Evolutionary conservation across 2,113 vertebrate genomes (phyloP).

Genomic region (Otus sunia): DNA sequence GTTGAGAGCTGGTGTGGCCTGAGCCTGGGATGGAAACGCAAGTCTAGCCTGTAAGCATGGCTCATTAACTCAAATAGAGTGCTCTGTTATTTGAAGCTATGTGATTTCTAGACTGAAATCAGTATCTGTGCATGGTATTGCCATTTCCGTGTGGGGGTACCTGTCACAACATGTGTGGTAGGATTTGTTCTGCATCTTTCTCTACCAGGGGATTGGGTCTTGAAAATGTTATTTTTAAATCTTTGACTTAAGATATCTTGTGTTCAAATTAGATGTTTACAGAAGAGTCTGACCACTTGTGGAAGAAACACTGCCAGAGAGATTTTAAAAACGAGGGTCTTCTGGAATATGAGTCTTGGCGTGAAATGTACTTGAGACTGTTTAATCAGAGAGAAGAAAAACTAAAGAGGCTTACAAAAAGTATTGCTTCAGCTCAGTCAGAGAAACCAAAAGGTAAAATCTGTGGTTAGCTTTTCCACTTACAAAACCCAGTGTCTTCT

Average conservation of each 20-base stretch:
- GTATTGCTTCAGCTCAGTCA: conserved; percentile 81
- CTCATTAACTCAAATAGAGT: background rate
- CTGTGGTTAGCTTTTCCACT: background rate
- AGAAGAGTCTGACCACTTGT: conserved; percentile 80
- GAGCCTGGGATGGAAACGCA: background rate
- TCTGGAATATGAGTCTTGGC: conserved; percentile 85
- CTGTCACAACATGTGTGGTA: background rate
- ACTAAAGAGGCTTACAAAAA: conserved; percentile 81
- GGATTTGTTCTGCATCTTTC: background rate
- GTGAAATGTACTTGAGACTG: conserved; percentile 84
- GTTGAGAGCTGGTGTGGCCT: background rate
- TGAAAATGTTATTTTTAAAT: background rate
- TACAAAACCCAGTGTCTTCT: background rate
- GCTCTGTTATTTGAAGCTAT: background rate
- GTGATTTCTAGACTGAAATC: background rate
- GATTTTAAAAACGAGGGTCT: conserved; percentile 80
- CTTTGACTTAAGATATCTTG: background rate
- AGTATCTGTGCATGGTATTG: background rate
- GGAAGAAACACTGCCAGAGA: conserved; percentile 84
- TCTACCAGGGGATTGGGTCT: background rate
- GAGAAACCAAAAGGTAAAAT: conserved; percentile 83
- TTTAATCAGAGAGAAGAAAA: conserved; percentile 83
- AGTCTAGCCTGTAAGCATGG: background rate
- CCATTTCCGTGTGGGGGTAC: fast-evolving
- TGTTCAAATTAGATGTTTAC: conserved; percentile 69